Percentiles rank a stretch among this genome's conserved stretches.
phyloP scores from a whole-genome alignment of 2,797 vertebrate genomes.

The Lagothrix lagotricha region DNA sequence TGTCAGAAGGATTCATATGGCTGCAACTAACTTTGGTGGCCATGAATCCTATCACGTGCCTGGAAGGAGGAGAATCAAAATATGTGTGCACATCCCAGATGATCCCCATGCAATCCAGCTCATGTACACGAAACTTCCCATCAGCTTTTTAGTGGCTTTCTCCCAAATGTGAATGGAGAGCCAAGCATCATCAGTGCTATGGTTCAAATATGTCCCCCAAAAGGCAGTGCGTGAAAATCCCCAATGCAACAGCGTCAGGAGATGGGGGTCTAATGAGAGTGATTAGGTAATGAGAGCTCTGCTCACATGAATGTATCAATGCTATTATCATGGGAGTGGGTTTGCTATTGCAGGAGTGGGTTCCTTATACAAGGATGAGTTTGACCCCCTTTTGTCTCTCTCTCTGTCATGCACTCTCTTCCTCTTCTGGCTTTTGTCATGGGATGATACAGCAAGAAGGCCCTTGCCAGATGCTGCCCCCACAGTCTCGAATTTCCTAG shows the following conservation, averaged over 20 bases:
- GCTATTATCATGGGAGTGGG: too few relatives aligned
- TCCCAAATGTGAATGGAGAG: neutral
- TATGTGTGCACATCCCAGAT: neutral
- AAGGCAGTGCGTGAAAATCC: neutral
- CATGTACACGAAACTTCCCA: neutral
- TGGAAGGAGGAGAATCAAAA: neutral
- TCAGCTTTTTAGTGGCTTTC: neutral
- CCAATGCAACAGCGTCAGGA: neutral
- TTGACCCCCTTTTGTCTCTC: neutral
- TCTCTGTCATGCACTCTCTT: neutral
- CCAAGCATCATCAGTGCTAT: neutral
- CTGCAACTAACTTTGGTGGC: neutral
- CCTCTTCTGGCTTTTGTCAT: neutral
- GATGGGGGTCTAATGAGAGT: too few relatives aligned
- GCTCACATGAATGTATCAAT: neutral
- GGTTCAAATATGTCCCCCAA: neutral
- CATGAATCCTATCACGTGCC: neutral
- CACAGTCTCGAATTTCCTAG: neutral
- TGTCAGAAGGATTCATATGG: neutral
- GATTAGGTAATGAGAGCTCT: neutral
- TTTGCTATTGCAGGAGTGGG: neutral
- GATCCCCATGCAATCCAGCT: neutral
- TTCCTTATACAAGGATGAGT: neutral
- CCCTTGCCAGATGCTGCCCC: fast-evolving
- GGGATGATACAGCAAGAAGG: neutral